Evolutionary conservation across 2,888 invertebrate species (phyloP), one percentile per base, ranked within the genome.

Genomic region (Hedychridium roseum): DNA sequence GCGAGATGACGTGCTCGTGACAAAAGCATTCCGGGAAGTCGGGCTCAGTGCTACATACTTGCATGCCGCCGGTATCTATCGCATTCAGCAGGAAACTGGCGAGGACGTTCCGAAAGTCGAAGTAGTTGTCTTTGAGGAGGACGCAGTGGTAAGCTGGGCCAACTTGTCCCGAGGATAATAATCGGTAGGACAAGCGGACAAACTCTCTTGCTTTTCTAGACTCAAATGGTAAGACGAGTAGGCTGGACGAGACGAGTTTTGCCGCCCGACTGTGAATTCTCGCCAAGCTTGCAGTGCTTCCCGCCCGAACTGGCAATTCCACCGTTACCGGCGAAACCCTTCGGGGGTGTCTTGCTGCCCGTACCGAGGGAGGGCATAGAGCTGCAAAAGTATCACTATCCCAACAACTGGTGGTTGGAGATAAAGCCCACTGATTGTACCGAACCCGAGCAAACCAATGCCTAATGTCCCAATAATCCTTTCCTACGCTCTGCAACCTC

Each of bases 351-450:
- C 31, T 66, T 75, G 11, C 73, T 85, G 35, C 83, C 84, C 6
- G 82, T 82, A 11, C 85, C 85, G 1, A 69, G 81, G 35, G 84
- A 84, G 64, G 82, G 82, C 40, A 81, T 84, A 27, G 85, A 85
- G 70, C 76, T 85, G 31, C 83, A 84, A 54, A 85, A 85, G 64
- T 85, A 84, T 67, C 81, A 84, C 38, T 85, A 82, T 66, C 83
- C 82, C 1, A 79, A 82, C 45, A 80, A 82, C 51, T 85, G 84
- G 84, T 85, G 84, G 84, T 74, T 80, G 54, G 80, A 80, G 62
- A 69, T 80, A 34, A 73, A 79, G 35, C 80, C 80, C 5, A 77
- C 78, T 36, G 80, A 80, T 54, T 81, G 81, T 31, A 56, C 71
- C 26, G 73, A 73, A 38, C 64, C 51, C 2, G 62, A 66, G 43